Conservation (phyloP, 2,113 vertebrate genomes). For the Tiliqua scincoides region DNA sequence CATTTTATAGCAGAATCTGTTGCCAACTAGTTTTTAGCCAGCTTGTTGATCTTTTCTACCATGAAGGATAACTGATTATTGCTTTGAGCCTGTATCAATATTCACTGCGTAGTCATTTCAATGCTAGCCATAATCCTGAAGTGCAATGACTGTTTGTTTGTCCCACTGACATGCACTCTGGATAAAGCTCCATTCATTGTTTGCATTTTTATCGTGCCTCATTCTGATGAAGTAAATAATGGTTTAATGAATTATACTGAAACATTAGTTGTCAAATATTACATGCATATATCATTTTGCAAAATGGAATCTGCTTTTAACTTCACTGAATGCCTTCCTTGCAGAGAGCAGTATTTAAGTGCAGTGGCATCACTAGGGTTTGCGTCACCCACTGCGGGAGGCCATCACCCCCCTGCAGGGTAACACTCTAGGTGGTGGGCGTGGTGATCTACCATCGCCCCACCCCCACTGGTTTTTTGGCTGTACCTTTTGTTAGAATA, state of each 20-base stretch:
- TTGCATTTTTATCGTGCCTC: neutral
- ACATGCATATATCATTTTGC: neutral
- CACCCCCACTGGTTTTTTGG: too few species aligned
- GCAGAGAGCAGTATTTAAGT: neutral
- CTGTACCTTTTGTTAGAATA: too few species aligned
- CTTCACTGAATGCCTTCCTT: neutral
- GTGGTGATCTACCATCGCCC: too few species aligned
- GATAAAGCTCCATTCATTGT: neutral
- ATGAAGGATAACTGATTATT: neutral
- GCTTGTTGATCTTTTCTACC: neutral
- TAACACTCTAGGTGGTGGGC: too few species aligned
- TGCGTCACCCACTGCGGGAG: too few species aligned
- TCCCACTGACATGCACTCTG: neutral
- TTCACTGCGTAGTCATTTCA: neutral
- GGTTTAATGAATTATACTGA: neutral
- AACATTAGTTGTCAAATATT: neutral
- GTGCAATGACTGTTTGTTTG: neutral
- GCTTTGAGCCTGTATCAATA: neutral
- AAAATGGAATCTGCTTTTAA: neutral
- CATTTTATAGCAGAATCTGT: neutral
- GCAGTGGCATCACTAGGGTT: too few species aligned
- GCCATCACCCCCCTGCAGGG: too few species aligned
- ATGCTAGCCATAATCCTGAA: neutral
- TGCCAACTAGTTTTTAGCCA: neutral
- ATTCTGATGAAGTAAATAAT: neutral